These are phyloP conservation scores for Aspidapion aeneum DNA, from an alignment of 2,888 invertebrate species.

Conservation along the genomic window DNA sequence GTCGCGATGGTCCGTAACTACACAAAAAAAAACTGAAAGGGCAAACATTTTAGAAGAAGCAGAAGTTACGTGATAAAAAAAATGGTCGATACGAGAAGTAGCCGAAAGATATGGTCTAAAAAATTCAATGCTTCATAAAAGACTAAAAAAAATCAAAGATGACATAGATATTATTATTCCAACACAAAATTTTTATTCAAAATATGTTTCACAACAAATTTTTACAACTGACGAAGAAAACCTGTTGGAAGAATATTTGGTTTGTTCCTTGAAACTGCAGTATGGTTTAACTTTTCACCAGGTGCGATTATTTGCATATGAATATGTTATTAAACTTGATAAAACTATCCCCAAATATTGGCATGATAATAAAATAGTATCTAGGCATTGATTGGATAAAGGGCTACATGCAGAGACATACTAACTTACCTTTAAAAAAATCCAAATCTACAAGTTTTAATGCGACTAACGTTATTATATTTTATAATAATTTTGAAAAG, in stretches of 20 bases:
- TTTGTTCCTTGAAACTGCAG: background rate
- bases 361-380: background rate
- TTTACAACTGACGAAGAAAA: background rate
- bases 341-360: background rate
- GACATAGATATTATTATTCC: no score
- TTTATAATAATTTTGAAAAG: background rate
- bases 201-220: background rate
- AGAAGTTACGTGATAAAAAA: no score
- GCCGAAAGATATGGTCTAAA: no score
- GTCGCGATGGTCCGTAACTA: no score
- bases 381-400: constrained; percentile 3
- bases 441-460: constrained; percentile 7
- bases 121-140: no score
- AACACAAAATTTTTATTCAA: no score
- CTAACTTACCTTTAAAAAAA: constrained; percentile 4
- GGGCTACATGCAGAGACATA: constrained; percentile 3
- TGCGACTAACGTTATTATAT: background rate
- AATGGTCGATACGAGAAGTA: no score
- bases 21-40: no score
- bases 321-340: background rate
- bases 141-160: no score
- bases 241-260: background rate
- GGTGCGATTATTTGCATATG: background rate
- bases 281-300: background rate
- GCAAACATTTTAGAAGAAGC: no score